A percentile compares a stretch with the other conserved stretches of the same genome.
These are phyloP conservation scores for Holacanthus passer DNA, from an alignment of 2,113 vertebrate genomes.

Conservation along the genomic window DNA sequence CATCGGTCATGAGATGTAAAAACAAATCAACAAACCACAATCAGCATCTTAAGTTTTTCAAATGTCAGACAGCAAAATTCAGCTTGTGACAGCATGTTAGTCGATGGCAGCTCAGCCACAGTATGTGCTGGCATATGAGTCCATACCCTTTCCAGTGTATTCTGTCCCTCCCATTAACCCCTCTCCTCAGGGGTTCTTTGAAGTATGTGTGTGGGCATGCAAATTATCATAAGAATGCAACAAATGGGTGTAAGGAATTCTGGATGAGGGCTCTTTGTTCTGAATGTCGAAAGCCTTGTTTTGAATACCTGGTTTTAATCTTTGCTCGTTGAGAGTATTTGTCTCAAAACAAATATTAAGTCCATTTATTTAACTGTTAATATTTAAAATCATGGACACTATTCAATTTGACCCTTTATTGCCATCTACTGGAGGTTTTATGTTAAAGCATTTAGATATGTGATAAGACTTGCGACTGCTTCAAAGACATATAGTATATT, in stretches of 20 bases:
- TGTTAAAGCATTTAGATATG: neutral
- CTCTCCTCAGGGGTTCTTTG: neutral
- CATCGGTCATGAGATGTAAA: neutral
- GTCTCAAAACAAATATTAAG: neutral
- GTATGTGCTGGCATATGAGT: neutral
- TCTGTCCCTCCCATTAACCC: neutral
- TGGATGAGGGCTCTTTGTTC: neutral
- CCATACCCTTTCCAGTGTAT: neutral
- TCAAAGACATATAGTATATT: neutral
- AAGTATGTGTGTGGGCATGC: neutral
- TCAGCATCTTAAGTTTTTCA: neutral
- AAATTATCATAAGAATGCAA: neutral
- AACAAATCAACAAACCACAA: neutral
- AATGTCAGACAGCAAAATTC: neutral
- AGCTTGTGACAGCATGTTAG: neutral
- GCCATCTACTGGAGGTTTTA: slow-evolving; percentile 40
- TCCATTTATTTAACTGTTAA: neutral
- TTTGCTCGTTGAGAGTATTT: neutral
- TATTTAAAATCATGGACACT: neutral
- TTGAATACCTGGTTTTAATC: neutral
- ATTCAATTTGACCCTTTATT: neutral
- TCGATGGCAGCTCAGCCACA: neutral
- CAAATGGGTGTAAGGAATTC: neutral
- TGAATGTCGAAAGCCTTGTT: neutral
- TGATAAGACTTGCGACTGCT: neutral